Percentiles rank a stretch among this genome's conserved stretches.
These are phyloP conservation scores for Magallana nippona DNA, from an alignment of 2,888 invertebrate species.

Conservation along the genomic window DNA sequence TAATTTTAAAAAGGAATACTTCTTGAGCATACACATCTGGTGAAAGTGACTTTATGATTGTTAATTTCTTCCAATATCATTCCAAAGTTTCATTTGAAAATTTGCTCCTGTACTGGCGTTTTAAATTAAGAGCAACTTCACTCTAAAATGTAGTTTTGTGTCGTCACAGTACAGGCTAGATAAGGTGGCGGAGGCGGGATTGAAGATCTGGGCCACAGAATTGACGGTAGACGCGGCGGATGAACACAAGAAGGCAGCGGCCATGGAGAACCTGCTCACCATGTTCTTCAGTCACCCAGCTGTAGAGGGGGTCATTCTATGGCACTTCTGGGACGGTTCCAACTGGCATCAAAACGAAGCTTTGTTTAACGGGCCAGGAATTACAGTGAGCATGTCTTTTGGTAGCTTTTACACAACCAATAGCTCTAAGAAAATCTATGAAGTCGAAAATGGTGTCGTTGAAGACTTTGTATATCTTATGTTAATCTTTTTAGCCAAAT, in stretches of 20 bases:
- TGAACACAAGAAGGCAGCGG: slow-evolving; percentile 51
- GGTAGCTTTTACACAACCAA: too few relatives aligned
- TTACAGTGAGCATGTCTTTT: slow-evolving; percentile 51
- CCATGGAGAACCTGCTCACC: slow-evolving; percentile 50
- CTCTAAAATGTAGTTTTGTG: too few relatives aligned
- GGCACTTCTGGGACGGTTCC: slow-evolving; percentile 66
- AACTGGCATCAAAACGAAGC: slow-evolving; percentile 48
- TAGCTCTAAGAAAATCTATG: too few relatives aligned
- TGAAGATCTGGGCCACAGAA: slow-evolving; percentile 70
- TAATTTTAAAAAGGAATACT: too few relatives aligned
- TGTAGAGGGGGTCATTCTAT: slow-evolving; percentile 56
- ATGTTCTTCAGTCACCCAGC: slow-evolving; percentile 54
- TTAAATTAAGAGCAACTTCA: too few relatives aligned
- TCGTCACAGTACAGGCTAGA: slow-evolving; percentile 59
- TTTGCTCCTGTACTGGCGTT: too few relatives aligned
- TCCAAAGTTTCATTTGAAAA: too few relatives aligned
- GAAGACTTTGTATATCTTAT: too few relatives aligned
- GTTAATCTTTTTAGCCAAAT: slow-evolving; percentile 43
- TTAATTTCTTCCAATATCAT: too few relatives aligned
- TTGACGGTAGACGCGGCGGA: slow-evolving; percentile 54
- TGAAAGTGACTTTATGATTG: too few relatives aligned
- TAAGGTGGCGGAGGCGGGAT: slow-evolving; percentile 60
- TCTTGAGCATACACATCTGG: too few relatives aligned
- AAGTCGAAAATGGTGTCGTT: too few relatives aligned
- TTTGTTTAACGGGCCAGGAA: slow-evolving; percentile 61